Conservation (phyloP, 1,140 invertebrate species). For the Trichonephila clavata region DNA sequence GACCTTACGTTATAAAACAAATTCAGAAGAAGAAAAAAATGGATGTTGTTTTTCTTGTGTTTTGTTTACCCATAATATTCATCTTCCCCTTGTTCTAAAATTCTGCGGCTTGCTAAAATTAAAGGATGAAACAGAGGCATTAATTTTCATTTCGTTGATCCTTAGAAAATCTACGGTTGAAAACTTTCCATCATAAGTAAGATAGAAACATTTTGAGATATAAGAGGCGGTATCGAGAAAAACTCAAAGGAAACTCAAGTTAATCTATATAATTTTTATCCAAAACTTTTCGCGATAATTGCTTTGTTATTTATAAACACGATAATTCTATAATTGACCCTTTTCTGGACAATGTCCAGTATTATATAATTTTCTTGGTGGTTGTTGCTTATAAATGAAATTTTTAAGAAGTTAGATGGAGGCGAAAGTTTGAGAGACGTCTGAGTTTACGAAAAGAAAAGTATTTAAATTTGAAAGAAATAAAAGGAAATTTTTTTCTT, state of each 20-base stretch:
- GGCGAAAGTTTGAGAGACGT: background rate
- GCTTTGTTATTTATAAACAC: conserved; percentile 21
- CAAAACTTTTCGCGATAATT: background rate
- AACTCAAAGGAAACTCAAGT: background rate
- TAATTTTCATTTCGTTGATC: background rate
- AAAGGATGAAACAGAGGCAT: background rate
- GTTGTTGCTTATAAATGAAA: background rate
- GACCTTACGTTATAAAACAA: too few relatives aligned
- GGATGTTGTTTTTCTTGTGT: too few relatives aligned
- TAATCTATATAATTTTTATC: background rate
- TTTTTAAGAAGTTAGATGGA: background rate
- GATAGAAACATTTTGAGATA: background rate
- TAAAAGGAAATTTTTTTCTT: background rate
- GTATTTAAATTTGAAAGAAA: background rate
- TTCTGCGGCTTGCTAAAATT: background rate
- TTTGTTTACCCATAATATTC: too few relatives aligned
- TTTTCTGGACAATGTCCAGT: background rate
- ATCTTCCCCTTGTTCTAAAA: background rate
- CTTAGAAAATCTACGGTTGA: background rate
- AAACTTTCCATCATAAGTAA: background rate
- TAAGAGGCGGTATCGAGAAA: background rate
- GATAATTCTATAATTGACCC: conserved; percentile 5
- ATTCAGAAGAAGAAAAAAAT: too few relatives aligned
- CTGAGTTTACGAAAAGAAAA: background rate
- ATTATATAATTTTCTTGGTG: background rate